A percentile compares a stretch with the other conserved stretches of the same genome.
These are phyloP conservation scores for Cynopterus sphinx DNA, from an alignment of 2,797 vertebrate species.

Conservation along the genomic window DNA sequence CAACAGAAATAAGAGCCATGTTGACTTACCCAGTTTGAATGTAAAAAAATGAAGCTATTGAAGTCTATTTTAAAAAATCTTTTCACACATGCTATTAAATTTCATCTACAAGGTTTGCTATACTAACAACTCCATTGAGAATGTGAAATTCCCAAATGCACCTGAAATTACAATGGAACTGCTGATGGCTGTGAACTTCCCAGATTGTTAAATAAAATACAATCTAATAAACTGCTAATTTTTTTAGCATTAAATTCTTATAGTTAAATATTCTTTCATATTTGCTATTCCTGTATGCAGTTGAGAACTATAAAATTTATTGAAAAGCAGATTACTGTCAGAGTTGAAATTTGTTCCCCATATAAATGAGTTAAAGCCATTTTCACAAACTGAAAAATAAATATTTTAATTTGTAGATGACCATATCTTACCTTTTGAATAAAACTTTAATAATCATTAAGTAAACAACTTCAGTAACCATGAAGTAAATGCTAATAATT, in stretches of 20 bases:
- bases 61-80: conserved; percentile 96
- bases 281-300: conserved; percentile 84
- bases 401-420: conserved; percentile 78
- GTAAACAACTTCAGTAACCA: conserved; percentile 38
- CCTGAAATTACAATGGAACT: conserved; percentile 96
- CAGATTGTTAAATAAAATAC: conserved; percentile 95
- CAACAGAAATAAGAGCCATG: neutral
- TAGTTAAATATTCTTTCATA: conserved; percentile 86
- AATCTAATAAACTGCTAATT: conserved; percentile 87
- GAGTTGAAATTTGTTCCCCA: conserved; percentile 78
- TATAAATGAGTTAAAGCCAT: conserved; percentile 76
- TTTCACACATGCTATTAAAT: conserved; percentile 93
- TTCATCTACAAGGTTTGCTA: conserved; percentile 97
- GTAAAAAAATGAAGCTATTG: conserved; percentile 97
- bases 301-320: conserved; percentile 78
- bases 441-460: conserved; percentile 28
- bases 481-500: conserved; percentile 62
- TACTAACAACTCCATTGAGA: conserved; percentile 97
- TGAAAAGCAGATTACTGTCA: conserved; percentile 73
- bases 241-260: conserved; percentile 87
- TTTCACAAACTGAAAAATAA: conserved; percentile 81
- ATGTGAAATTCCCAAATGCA: conserved; percentile 95
- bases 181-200: conserved; percentile 96
- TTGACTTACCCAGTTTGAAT: conserved; percentile 71
- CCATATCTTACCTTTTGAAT: conserved; percentile 80